These are phyloP conservation scores for Brachypodius melanocephalos DNA, from an alignment of 2,113 vertebrate genomes.

Conservation along the genomic window DNA sequence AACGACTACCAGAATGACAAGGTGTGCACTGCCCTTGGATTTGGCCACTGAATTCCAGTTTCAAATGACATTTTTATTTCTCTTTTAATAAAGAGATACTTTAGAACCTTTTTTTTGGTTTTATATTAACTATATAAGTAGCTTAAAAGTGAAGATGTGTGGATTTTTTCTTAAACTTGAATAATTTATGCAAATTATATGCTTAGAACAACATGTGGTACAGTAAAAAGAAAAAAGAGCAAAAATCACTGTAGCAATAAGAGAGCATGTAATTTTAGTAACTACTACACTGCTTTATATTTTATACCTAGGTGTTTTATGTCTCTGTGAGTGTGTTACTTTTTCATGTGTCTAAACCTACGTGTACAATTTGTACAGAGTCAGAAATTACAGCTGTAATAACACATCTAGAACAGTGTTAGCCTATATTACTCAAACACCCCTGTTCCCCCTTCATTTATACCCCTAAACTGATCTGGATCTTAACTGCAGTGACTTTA, in stretches of 20 bases:
- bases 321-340: slow-evolving; percentile 73
- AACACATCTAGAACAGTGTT: slow-evolving; percentile 76
- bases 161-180: slow-evolving; percentile 73
- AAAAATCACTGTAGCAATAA: slow-evolving; percentile 76
- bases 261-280: slow-evolving; percentile 72
- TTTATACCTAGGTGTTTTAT: slow-evolving; percentile 69
- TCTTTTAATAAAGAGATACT: slow-evolving; percentile 67
- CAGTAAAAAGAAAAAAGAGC: slow-evolving; percentile 71
- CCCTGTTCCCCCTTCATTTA: slow-evolving; percentile 20
- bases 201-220: slow-evolving; percentile 74
- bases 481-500: slow-evolving; percentile 43
- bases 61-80: slow-evolving; percentile 69
- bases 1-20: slow-evolving; percentile 14
- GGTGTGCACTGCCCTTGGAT: slow-evolving; percentile 34
- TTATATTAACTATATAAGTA: slow-evolving; percentile 77
- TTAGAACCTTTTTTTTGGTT: slow-evolving; percentile 44
- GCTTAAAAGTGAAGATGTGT: slow-evolving; percentile 72
- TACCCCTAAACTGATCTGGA: slow-evolving; percentile 43
- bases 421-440: slow-evolving; percentile 69
- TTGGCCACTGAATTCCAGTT: slow-evolving; percentile 73
- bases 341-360: slow-evolving; percentile 68
- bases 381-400: slow-evolving; percentile 74
- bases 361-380: slow-evolving; percentile 63
- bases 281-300: slow-evolving; percentile 67
- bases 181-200: slow-evolving; percentile 73